Base-by-base conservation (phyloP, 2,888 invertebrate species). In the Cinara cedri region DNA sequence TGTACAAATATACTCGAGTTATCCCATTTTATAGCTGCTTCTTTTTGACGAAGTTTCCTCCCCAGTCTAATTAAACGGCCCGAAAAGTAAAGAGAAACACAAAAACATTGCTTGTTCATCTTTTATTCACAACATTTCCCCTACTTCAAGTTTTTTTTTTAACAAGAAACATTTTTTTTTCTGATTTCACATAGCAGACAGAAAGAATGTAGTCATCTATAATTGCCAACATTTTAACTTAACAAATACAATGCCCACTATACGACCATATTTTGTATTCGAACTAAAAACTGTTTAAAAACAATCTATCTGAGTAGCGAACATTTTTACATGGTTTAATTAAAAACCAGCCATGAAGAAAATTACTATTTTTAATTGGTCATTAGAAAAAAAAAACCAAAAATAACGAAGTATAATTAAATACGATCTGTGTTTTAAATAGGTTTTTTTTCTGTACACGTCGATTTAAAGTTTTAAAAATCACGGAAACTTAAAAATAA, bases 101-200 rank as follows among this genome's bases (percentile, higher is more conserved):
- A 44, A 74, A 71, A 42, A 75, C 63, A n/a, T 8, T 0, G n/a
- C 19, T 72, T 34, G 62, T 62, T 74, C 24, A 75, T 44, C 9
- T 65, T 75, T 75, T 75, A 65, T 75, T 75, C 54, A 65, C 54
- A 24, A 44, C 13, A 42, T 44, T 65, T 65, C 42, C 24, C 24
- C 42, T 13, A 24, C 51, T 63, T 54, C 24, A 24, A 63, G 44
- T 42, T 54, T 44, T 75, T 9, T n/a, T 16, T 55, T 34, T 62
- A 54, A 44, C 65, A 44, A 24, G 42, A 44, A 75, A 3, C 65
- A 24, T 54, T 75, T 65, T 21, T 42, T 75, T 75, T 75, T 21
- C 24, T 42, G 54, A 54, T 68, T 70, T 65, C 9, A 44, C 24
- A 55, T n/a, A 42, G 21, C 21, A 65, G 1, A 63, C n/a, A 42